Base-by-base conservation (phyloP, 2,888 invertebrate genomes). In the Acleris cristana region DNA sequence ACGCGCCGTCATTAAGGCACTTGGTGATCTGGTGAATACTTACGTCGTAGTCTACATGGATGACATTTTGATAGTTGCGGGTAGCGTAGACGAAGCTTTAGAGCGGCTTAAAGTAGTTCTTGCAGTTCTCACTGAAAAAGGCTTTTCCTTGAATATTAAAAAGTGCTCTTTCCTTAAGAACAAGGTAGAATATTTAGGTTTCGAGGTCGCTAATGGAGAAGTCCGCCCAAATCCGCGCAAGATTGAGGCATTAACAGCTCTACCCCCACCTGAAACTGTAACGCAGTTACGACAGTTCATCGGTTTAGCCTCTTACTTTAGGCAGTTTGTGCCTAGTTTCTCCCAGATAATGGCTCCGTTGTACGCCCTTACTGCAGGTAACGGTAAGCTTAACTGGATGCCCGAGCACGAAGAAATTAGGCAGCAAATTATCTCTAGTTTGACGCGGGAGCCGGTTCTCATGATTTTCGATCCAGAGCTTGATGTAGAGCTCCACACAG, bases 161-260 rank as follows among this genome's bases (percentile, higher is more conserved):
- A 60, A 65, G 23, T 65, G 65, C n/a, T 16, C 60, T 1, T 65
- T 65, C 14, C 34, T 65, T 1, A 65, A 65, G 19, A 1, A 21
- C 4, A 49, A 52, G 19, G 51, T 55, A 1, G 59, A 60, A 7
- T 51, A 34, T 16, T 7, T 57, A 6, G 57, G 57, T 2, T 57
- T 23, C 16, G 64, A 58, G 12, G 60, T 65, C 40, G 7, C 45
- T 26, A 30, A 59, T 23, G 65, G 65, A 0, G 64, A 71, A 45
- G 45, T 71, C 14, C 45, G 69, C 18, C 73, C 70, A 10, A 72
- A 71, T 49, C 49, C 71, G 3, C 23, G 51, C 7, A 71, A 72
- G 53, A 61, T 71, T 14, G 59, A 69, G 6, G 70, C 67, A 14
- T 21, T 56, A 16, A 44, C 44, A 3, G 56, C 56, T 14, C 44